Evolutionary conservation across 2,797 vertebrate genomes (phyloP).

Genomic region (Eospalax fontanierii): DNA sequence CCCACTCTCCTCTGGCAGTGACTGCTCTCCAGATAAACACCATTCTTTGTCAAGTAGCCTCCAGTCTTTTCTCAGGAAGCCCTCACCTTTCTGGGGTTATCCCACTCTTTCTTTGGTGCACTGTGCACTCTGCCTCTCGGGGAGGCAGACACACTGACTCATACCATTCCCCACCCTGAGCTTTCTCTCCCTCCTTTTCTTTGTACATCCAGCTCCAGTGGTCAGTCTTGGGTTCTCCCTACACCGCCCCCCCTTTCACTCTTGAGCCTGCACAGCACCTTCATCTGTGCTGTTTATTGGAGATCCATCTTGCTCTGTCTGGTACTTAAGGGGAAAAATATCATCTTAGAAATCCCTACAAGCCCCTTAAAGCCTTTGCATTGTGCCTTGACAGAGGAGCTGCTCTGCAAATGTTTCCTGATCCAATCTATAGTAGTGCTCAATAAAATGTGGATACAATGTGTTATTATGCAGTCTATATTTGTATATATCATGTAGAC

Average conservation of each 20-base stretch:
- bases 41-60: not conserved
- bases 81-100: not conserved
- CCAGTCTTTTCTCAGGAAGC: not conserved
- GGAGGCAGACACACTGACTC: too few relatives aligned
- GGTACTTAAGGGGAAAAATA: not conserved
- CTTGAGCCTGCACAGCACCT: not conserved
- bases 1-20: not conserved
- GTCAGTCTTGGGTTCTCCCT: not conserved
- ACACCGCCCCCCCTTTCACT: not conserved
- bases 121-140: not conserved
- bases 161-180: not conserved
- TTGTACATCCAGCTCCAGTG: not conserved
- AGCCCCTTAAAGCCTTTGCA: not conserved
- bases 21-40: not conserved
- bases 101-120: not conserved
- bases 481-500: too few relatives aligned
- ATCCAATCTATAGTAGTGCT: not conserved
- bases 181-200: not conserved
- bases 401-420: not conserved
- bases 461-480: not conserved
- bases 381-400: not conserved
- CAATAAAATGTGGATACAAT: not conserved
- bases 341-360: not conserved
- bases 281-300: not conserved
- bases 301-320: not conserved